phyloP scores from a whole-genome alignment of 2,797 vertebrate genomes.

The Coendou prehensilis region DNA sequence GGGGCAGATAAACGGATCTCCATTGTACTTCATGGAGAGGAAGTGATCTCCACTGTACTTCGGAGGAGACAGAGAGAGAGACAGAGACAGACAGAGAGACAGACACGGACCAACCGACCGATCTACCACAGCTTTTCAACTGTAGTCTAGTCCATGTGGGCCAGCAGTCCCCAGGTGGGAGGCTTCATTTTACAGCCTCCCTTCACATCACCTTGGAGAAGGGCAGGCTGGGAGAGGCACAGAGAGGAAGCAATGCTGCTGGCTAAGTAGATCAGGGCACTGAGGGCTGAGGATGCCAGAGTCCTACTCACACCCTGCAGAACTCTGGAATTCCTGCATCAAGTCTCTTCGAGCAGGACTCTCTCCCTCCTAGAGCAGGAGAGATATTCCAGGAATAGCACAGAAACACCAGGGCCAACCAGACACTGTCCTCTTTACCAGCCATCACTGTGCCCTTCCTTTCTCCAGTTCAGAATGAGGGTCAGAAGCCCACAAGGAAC shows the following conservation, averaged over 20 bases:
- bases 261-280: neutral
- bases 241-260: neutral
- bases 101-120: neutral
- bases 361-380: neutral
- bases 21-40: neutral
- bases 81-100: neutral
- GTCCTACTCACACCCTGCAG: no score
- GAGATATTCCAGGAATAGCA: neutral
- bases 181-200: neutral
- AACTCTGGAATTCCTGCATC: neutral
- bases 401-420: neutral
- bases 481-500: neutral
- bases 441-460: neutral
- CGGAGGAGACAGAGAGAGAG: neutral
- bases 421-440: neutral
- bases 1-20: neutral
- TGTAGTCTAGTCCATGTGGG: accelerated
- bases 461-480: slow-evolving; percentile 2
- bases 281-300: neutral
- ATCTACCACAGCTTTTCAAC: neutral
- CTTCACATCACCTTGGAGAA: neutral
- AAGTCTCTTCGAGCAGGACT: neutral
- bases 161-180: neutral
- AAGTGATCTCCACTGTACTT: neutral
- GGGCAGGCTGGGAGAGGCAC: neutral